These are phyloP conservation scores for Sarcophaga subvicina DNA, from an alignment of 2,888 invertebrate genomes.

Conservation along the genomic window DNA sequence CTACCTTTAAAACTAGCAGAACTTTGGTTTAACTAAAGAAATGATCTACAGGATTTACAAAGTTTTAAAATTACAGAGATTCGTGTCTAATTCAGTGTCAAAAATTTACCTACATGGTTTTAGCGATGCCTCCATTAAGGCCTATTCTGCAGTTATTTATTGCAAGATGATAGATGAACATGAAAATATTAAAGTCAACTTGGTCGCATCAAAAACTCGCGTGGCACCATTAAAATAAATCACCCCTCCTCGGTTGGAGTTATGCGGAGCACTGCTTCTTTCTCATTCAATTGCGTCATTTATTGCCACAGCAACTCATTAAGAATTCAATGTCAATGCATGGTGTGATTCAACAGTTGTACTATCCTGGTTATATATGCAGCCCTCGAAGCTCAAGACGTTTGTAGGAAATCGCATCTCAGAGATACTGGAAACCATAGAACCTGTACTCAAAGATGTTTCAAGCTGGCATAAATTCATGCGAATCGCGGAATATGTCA, in stretches of 20 bases:
- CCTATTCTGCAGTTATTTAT: conserved; percentile 44
- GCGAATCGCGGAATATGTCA: conserved; percentile 45
- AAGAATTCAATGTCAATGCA: not conserved
- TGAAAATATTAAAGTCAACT: not conserved
- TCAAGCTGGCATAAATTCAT: conserved; percentile 43
- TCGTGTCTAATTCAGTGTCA: not conserved
- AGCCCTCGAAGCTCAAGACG: conserved; percentile 29
- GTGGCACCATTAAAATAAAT: conserved; percentile 10
- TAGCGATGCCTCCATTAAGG: conserved; percentile 43
- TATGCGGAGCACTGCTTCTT: not conserved
- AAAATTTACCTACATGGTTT: conserved; percentile 40
- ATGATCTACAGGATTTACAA: conserved; percentile 23
- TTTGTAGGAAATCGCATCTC: conserved; percentile 27
- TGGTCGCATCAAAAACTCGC: conserved; percentile 34
- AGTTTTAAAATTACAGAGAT: not conserved
- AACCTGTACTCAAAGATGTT: not conserved
- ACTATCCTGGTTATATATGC: conserved; percentile 16
- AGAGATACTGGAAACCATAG: not conserved
- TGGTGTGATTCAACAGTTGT: not conserved
- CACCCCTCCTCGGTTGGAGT: not conserved
- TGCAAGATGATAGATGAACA: not conserved
- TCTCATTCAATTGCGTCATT: conserved; percentile 14
- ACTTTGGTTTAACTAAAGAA: conserved; percentile 32
- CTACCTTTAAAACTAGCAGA: conserved; percentile 21
- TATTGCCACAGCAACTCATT: not conserved